Percentiles rank a stretch among this genome's conserved stretches.
These are phyloP conservation scores for Ophiothrix spiculata DNA, from an alignment of 35 echinoderm and acorn worm genomes.

Conservation along the genomic window DNA sequence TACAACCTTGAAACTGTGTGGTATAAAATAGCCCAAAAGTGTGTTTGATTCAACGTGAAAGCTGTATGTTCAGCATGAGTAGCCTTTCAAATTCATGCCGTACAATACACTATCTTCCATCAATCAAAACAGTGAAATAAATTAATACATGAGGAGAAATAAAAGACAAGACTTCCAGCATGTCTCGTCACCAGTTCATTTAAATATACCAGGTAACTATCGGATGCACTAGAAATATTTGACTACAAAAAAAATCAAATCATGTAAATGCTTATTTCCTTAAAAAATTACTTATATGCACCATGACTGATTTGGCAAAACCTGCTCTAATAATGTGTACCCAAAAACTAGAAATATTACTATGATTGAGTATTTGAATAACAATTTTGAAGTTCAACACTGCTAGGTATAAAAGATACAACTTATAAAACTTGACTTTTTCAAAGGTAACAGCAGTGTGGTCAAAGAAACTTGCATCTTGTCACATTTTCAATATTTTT, in stretches of 20 bases:
- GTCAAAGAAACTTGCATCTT: background rate
- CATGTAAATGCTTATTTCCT: background rate
- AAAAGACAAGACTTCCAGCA: background rate
- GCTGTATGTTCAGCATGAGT: background rate
- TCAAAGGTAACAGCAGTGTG: background rate
- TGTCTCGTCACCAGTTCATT: background rate
- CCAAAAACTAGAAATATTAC: too few species aligned
- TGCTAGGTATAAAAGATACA: background rate
- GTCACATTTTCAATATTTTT: constrained; percentile 10
- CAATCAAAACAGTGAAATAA: too few species aligned
- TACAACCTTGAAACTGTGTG: background rate
- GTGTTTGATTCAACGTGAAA: too few species aligned
- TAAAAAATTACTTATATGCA: background rate
- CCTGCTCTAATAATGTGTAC: background rate
- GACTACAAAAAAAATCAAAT: too few species aligned
- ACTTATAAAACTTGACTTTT: background rate
- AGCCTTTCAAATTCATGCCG: constrained; percentile 1
- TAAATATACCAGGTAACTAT: too few species aligned
- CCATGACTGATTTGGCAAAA: background rate
- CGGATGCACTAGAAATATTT: too few species aligned
- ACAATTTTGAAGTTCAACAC: too few species aligned
- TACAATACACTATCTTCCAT: background rate
- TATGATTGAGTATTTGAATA: too few species aligned
- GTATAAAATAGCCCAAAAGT: too few species aligned
- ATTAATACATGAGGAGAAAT: background rate